Percentiles rank a stretch among this genome's conserved stretches.
These are phyloP conservation scores for Sebastes steindachneri DNA, from an alignment of 2,797 vertebrate genomes.

Conservation along the genomic window DNA sequence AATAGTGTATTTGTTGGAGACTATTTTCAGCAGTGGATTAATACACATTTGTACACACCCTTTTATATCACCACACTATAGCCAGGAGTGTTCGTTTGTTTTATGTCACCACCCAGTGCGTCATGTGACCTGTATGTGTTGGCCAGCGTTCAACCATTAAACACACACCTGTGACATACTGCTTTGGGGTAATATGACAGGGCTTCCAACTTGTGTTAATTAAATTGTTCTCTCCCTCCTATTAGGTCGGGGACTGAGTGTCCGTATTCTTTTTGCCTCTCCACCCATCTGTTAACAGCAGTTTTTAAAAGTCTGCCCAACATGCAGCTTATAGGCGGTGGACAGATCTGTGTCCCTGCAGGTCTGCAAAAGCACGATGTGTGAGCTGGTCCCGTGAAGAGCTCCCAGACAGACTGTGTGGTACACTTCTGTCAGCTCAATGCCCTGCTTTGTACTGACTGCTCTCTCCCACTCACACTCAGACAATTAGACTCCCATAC, in stretches of 20 bases:
- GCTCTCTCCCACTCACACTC: not conserved
- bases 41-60: not conserved
- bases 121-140: not conserved
- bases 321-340: not conserved
- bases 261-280: constrained; percentile 3
- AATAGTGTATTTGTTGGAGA: not conserved
- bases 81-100: not conserved
- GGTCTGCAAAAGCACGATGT: constrained; percentile 14
- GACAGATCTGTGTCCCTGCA: constrained; percentile 4
- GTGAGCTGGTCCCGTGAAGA: not conserved
- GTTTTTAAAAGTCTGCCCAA: not conserved
- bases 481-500: constrained; percentile 10
- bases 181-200: not conserved
- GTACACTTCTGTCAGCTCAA: constrained; percentile 39
- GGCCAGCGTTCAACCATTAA: not conserved
- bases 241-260: not conserved
- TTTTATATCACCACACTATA: not conserved
- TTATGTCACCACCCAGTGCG: not conserved
- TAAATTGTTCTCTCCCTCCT: not conserved
- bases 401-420: constrained; percentile 36
- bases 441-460: constrained; percentile 20
- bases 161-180: not conserved
- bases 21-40: not conserved
- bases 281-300: not conserved
- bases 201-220: not conserved